Base-by-base conservation (phyloP, 2,888 invertebrate species). In the Amaurobius ferox region DNA sequence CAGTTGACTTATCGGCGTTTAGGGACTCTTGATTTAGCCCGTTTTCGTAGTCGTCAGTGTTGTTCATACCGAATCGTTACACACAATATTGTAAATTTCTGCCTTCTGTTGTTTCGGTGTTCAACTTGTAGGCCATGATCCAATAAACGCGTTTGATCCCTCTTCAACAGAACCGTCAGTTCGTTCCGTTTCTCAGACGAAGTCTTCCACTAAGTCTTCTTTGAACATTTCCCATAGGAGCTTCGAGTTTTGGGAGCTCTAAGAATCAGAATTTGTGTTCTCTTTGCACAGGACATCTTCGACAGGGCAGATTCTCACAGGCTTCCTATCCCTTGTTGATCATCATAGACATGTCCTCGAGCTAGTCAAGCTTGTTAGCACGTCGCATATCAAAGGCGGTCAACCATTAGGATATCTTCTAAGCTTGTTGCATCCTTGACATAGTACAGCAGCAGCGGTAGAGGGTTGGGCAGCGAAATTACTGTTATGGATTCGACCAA, bases 131-230 rank as follows among this genome's bases (percentile, higher is more conserved):
- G n/a, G n/a, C n/a, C n/a, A n/a, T n/a, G n/a, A n/a, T n/a, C n/a
- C n/a, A n/a, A n/a, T n/a, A n/a, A n/a, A n/a, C n/a, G n/a, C n/a
- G n/a, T n/a, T n/a, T n/a, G n/a, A n/a, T n/a, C n/a, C n/a, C n/a
- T n/a, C n/a, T n/a, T n/a, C n/a, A n/a, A n/a, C n/a, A n/a, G n/a
- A n/a, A n/a, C n/a, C n/a, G n/a, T n/a, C n/a, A n/a, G n/a, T n/a
- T n/a, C n/a, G n/a, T n/a, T n/a, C n/a, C n/a, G n/a, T n/a, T n/a
- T n/a, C n/a, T n/a, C n/a, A n/a, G n/a, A n/a, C n/a, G 7, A 64
- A 64, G 64, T 64, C 64, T 64, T 64, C 29, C 3, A 28, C 64
- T 19, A 64, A 64, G 28, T 64, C n/a, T 64, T 64, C 26, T 64
- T 64, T 64, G 64, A 64, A 66, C 30, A 11, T 66, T 29, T 30